Evolutionary conservation across 1,140 invertebrate genomes (phyloP).

Genomic region (Formica selysi): DNA sequence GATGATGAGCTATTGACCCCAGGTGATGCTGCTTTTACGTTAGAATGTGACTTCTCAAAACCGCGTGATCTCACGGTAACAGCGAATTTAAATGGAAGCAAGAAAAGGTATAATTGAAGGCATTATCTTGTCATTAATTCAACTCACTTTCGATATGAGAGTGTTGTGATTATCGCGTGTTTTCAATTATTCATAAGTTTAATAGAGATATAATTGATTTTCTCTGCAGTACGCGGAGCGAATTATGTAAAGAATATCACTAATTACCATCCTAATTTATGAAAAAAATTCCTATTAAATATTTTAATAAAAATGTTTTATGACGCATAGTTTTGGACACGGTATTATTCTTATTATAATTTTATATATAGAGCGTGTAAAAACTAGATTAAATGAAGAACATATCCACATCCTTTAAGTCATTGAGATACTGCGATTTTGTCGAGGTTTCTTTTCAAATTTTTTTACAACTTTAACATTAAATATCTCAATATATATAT

Average conservation of each 20-base stretch:
- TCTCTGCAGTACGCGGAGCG: background rate
- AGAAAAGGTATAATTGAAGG: constrained; percentile 79
- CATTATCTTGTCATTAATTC: background rate
- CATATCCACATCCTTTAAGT: too few species aligned
- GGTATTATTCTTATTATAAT: background rate
- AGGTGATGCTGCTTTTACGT: constrained; percentile 88
- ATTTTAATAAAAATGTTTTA: constrained; percentile 3
- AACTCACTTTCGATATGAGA: constrained; percentile 43
- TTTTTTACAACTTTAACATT: background rate
- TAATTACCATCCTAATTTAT: constrained; percentile 18
- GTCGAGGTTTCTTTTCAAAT: background rate
- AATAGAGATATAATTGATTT: constrained; percentile 28
- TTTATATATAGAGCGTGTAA: background rate
- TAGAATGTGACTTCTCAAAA: constrained; percentile 88
- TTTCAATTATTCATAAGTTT: constrained; percentile 47
- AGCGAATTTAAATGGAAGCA: constrained; percentile 84
- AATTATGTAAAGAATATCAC: background rate
- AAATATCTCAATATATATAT: background rate
- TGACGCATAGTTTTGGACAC: background rate
- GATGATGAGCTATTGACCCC: constrained; percentile 89
- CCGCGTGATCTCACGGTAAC: constrained; percentile 86
- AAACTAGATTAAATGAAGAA: background rate
- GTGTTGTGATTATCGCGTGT: background rate
- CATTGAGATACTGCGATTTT: background rate
- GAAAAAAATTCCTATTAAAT: background rate